Evolutionary conservation across 2,797 vertebrate genomes (phyloP).

Genomic region (Anomalospiza imberbis): DNA sequence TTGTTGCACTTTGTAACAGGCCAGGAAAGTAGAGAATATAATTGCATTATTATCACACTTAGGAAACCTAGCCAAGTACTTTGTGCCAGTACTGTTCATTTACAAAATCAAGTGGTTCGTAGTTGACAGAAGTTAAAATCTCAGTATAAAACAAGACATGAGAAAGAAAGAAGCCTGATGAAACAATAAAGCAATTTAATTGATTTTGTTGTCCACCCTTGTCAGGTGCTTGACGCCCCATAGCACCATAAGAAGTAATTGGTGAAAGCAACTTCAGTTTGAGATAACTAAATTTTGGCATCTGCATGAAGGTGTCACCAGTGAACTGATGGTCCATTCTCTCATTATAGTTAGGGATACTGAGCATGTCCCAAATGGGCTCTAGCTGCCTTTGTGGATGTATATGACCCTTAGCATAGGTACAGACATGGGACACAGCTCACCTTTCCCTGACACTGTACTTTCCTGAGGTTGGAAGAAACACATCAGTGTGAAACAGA

Average conservation of each 20-base stretch:
- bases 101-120: background rate
- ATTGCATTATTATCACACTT: background rate
- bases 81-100: background rate
- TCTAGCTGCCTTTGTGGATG: background rate
- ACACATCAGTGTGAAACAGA: background rate
- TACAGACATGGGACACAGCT: fast-evolving
- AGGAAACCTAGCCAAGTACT: background rate
- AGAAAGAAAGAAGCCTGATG: background rate
- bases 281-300: background rate
- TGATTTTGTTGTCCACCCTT: background rate
- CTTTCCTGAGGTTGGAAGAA: background rate
- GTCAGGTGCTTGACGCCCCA: background rate
- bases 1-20: background rate
- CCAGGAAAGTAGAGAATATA: background rate
- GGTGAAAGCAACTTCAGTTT: background rate
- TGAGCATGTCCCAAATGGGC: fast-evolving
- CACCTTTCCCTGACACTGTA: background rate
- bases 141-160: background rate
- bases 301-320: background rate
- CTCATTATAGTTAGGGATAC: fast-evolving
- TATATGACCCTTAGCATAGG: background rate
- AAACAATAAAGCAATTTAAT: background rate
- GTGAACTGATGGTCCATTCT: background rate
- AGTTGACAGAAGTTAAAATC: background rate
- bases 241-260: background rate